Percentiles rank a stretch among this genome's conserved stretches.
These are phyloP conservation scores for Minunthozetes semirufus DNA, from an alignment of 2,888 invertebrate species.

Conservation along the genomic window DNA sequence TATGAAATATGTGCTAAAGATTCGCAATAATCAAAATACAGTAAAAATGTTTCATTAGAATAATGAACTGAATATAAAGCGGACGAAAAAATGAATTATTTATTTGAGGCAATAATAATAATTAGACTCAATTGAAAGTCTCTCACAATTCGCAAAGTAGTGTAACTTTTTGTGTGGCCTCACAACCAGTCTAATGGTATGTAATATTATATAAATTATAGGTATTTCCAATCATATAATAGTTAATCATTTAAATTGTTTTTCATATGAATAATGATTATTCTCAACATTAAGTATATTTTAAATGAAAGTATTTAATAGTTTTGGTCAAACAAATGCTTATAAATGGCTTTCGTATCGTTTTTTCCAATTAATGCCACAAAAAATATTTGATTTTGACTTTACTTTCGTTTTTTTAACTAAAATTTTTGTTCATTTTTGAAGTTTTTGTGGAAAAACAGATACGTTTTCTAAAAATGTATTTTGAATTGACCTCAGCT, in stretches of 20 bases:
- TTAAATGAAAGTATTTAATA: too few species aligned
- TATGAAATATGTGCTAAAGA: background rate
- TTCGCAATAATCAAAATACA: background rate
- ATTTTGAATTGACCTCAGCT: too few species aligned
- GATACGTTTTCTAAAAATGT: too few species aligned
- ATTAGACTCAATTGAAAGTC: background rate
- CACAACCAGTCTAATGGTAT: background rate
- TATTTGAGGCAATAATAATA: background rate
- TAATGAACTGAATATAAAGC: background rate
- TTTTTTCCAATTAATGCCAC: too few species aligned
- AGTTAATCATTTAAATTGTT: constrained; percentile 3
- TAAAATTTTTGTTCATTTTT: too few species aligned
- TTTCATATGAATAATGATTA: background rate
- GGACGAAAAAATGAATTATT: background rate
- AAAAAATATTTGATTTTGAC: too few species aligned
- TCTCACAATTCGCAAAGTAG: background rate
- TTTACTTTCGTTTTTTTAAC: too few species aligned
- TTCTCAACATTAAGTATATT: background rate
- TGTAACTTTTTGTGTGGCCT: background rate
- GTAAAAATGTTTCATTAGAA: background rate
- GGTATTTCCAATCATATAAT: background rate
- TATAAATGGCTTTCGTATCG: too few species aligned
- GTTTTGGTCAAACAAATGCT: too few species aligned
- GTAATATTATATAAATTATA: background rate
- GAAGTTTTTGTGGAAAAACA: too few species aligned